Conservation (phyloP, 2,113 vertebrate species). For the Anguilla rostrata region DNA sequence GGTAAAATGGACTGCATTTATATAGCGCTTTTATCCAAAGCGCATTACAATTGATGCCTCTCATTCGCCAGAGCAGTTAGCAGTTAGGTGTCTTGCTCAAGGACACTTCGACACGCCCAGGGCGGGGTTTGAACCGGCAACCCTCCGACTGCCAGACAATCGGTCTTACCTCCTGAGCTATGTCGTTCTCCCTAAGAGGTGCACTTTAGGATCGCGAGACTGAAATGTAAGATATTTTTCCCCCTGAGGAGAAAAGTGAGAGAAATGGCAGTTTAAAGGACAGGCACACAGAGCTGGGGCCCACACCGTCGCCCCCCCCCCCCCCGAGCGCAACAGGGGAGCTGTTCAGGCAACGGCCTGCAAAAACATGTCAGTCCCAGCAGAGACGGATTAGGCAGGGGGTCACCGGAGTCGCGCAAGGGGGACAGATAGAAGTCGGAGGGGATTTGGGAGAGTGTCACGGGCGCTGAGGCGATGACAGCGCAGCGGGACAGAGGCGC, state of each 20-base stretch:
- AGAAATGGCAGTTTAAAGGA: conserved; percentile 3
- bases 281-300: conserved; percentile 47
- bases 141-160: too few relatives aligned
- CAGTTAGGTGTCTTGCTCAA: too few relatives aligned
- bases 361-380: conserved; percentile 61
- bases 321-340: conserved; percentile 49
- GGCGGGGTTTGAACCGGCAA: too few relatives aligned
- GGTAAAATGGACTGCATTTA: too few relatives aligned
- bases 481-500: conserved; percentile 40
- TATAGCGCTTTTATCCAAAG: too few relatives aligned
- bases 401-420: conserved; percentile 56
- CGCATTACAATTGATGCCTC: too few relatives aligned
- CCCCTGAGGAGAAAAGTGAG: neutral
- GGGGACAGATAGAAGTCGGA: conserved; percentile 46
- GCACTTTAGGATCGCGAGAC: neutral
- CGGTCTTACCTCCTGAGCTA: too few relatives aligned
- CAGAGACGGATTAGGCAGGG: conserved; percentile 66
- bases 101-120: too few relatives aligned
- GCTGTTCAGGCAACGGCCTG: conserved; percentile 64
- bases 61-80: too few relatives aligned
- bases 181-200: too few relatives aligned
- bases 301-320: conserved; percentile 47
- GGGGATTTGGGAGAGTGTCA: conserved; percentile 39
- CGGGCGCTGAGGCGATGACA: conserved; percentile 59
- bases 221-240: neutral